Evolutionary conservation across 1,140 invertebrate genomes (phyloP).

Genomic region (Stratiolaelaps scimitus): DNA sequence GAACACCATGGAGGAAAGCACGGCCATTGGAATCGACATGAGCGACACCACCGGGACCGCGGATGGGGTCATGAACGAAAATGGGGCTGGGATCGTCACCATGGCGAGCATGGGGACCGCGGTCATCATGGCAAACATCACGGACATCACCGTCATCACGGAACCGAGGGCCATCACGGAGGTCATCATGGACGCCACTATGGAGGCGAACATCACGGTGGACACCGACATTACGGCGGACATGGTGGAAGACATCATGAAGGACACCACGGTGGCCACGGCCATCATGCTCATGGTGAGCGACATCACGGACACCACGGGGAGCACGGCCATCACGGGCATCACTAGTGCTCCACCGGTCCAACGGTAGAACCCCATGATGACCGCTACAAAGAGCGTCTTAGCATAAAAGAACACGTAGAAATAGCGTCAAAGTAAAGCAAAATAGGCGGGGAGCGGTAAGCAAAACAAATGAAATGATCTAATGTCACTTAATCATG

Average conservation of each 20-base stretch:
- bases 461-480: too few species aligned
- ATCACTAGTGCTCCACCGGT: too few species aligned
- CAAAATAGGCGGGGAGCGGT: too few species aligned
- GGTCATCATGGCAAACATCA: constrained; percentile 19
- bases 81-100: not conserved
- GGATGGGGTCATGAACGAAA: constrained; percentile 24
- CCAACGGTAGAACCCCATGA: too few species aligned
- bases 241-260: constrained; percentile 17
- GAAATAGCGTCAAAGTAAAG: too few species aligned
- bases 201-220: constrained; percentile 17
- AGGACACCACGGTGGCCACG: constrained; percentile 1
- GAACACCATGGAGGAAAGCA: not conserved
- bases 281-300: constrained; percentile 16
- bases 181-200: constrained; percentile 14
- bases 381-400: too few species aligned
- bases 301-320: not conserved
- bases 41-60: not conserved
- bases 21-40: constrained; percentile 1
- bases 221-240: constrained; percentile 9
- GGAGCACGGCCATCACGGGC: not conserved
- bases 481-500: too few species aligned
- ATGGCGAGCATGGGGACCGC: constrained; percentile 10
- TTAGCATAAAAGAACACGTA: too few species aligned
- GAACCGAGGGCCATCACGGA: not conserved
- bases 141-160: constrained; percentile 18